Conservation (phyloP, 2,888 invertebrate species). For the Agapostemon virescens region DNA sequence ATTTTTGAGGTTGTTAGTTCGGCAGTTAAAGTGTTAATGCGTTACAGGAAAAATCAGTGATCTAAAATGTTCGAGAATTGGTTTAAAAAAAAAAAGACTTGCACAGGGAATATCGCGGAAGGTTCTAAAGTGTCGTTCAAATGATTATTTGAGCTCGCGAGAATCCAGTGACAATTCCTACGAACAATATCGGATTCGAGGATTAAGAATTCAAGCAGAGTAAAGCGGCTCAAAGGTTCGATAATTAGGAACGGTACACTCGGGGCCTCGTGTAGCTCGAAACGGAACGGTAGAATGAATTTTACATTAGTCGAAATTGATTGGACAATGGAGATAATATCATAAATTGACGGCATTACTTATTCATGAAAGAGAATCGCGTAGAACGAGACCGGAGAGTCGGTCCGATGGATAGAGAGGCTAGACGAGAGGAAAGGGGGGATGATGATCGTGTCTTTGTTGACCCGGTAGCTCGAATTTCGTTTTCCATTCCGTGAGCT, state of each 20-base stretch:
- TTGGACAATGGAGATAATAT: constrained; percentile 1
- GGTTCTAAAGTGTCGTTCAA: background rate
- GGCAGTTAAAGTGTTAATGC: no score
- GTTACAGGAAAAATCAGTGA: background rate
- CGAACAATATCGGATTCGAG: background rate
- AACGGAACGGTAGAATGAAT: background rate
- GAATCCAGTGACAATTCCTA: background rate
- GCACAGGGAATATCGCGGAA: background rate
- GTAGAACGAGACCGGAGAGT: background rate
- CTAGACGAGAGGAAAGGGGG: background rate
- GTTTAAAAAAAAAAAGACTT: background rate
- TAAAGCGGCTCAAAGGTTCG: background rate
- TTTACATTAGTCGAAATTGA: constrained; percentile 1
- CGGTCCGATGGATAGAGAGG: background rate
- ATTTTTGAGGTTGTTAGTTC: no score
- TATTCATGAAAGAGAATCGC: constrained; percentile 2
- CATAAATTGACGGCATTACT: background rate
- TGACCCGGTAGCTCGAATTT: constrained; percentile 9
- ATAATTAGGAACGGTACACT: background rate
- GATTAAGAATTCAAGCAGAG: background rate
- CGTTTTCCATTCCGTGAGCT: constrained; percentile 13
- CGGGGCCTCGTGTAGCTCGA: background rate
- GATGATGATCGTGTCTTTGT: background rate
- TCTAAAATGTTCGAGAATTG: background rate
- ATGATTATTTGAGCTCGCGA: background rate